Evolutionary conservation across 2,797 vertebrate species (phyloP).

Genomic region (Sebastes melanostomus): DNA sequence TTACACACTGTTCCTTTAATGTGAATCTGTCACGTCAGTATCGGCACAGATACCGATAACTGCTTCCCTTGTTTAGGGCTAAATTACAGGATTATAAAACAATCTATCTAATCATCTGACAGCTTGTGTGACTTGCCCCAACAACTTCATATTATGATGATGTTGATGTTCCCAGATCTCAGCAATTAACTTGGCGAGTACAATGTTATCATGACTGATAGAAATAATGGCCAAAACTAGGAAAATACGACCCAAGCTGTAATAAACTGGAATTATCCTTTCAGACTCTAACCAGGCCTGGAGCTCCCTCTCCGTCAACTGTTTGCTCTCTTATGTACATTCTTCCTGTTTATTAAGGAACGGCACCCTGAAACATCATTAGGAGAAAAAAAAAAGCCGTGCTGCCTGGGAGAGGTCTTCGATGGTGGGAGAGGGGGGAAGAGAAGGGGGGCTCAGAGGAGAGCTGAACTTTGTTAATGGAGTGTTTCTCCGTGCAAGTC

Average conservation of each 20-base stretch:
- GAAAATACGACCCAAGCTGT: conserved; percentile 14
- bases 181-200: background rate
- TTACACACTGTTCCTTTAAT: background rate
- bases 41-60: background rate
- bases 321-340: conserved; percentile 38
- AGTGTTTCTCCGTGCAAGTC: conserved; percentile 83
- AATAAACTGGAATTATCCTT: conserved; percentile 32
- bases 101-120: background rate
- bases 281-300: conserved; percentile 22
- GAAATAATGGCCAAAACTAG: conserved; percentile 2
- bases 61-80: background rate
- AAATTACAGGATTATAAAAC: background rate
- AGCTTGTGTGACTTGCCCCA: background rate
- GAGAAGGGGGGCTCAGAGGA: conserved; percentile 51
- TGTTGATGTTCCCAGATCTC: background rate
- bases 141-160: background rate
- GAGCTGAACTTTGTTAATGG: conserved; percentile 87
- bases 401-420: conserved; percentile 69
- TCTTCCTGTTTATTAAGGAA: conserved; percentile 55
- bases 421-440: conserved; percentile 32
- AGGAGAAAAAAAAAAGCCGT: conserved; percentile 34
- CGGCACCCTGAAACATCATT: conserved; percentile 63
- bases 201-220: conserved; percentile 10
- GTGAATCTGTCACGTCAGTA: background rate
- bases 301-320: conserved; percentile 17